These are phyloP conservation scores for Sternotherus odoratus DNA, from an alignment of 2,797 vertebrate species.

Conservation along the genomic window DNA sequence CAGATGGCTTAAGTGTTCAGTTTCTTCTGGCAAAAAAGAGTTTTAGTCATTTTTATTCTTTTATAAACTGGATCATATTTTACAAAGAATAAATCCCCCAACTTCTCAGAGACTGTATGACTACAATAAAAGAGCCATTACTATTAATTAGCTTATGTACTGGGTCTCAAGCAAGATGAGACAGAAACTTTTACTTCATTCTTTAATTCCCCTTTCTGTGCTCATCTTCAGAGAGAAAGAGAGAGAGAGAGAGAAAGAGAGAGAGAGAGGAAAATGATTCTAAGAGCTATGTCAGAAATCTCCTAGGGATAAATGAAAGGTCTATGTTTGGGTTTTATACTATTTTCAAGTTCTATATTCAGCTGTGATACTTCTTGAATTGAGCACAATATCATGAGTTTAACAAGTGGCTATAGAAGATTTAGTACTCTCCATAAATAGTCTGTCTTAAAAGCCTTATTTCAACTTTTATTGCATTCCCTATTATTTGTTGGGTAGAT, in stretches of 20 bases:
- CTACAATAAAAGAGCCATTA: slow-evolving; percentile 1
- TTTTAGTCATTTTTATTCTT: slow-evolving; percentile 24
- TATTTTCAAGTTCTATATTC: background rate
- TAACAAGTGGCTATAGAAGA: slow-evolving; percentile 24
- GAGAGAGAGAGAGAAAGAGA: background rate
- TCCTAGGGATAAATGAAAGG: background rate
- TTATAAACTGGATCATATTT: slow-evolving; percentile 48
- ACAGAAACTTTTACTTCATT: background rate
- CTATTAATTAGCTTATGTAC: background rate
- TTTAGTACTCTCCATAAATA: background rate
- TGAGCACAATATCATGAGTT: fast-evolving
- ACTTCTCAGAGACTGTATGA: background rate
- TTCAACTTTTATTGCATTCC: background rate
- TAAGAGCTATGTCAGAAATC: background rate
- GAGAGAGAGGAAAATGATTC: background rate
- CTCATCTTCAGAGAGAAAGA: background rate
- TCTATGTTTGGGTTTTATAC: background rate
- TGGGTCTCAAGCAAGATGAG: background rate
- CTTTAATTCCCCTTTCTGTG: background rate
- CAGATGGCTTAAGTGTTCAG: slow-evolving; percentile 70
- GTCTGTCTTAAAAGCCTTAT: background rate
- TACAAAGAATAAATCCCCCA: background rate
- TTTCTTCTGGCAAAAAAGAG: slow-evolving; percentile 43
- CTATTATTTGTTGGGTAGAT: background rate
- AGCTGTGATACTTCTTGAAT: background rate